Base-by-base conservation (phyloP, 2,797 vertebrate genomes). In the Anas acuta region DNA sequence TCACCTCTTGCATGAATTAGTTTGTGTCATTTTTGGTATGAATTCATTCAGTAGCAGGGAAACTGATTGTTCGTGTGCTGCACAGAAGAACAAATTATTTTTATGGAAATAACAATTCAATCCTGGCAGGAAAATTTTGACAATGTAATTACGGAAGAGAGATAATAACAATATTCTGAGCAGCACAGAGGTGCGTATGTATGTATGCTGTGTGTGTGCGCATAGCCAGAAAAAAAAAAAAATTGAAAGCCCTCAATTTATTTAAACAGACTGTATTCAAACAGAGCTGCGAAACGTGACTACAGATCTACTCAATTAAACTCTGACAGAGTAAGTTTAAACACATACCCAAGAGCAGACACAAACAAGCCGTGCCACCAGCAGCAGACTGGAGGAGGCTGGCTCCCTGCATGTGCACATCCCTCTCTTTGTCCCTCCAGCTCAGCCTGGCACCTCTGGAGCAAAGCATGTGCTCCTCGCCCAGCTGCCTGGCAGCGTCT, bases 361-460 rank as follows among this genome's bases (percentile, higher is more conserved):
- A n/a, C 33, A 69, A 85, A 58, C 2, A 0, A 73, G 35, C 13
- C 73, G 11, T 79, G 64, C 45, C 47, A 23, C 30, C 32, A 76
- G 33, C 45, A 84, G 8, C 10, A 32, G 25, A 54, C 51, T 21
- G 30, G 37, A 6, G 11, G 16, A 30, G 26, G 43, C 56, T 1
- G 0, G 4, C 25, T 89, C n/a, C 35, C 53, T 21, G 30, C 2
- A 2, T 62, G 62, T 69, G 3, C 1, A 0, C 0, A 1, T 69
- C 47, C 23, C 47, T 49, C 47, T 62, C 56, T 25, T 54, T 65
- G 35, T 23, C 22, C 37, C 22, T 77, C 87, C 13, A 3, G 53
- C 49, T 75, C 10, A 28, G 75, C 49, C 49, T 23, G 23, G 49
- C 49, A 8, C 49, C 49, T 25, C 49, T 51, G 23, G 49, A 25